Percentiles rank a stretch among this genome's conserved stretches.
These are phyloP conservation scores for Bombylius major DNA, from an alignment of 2,888 invertebrate species.

Conservation along the genomic window DNA sequence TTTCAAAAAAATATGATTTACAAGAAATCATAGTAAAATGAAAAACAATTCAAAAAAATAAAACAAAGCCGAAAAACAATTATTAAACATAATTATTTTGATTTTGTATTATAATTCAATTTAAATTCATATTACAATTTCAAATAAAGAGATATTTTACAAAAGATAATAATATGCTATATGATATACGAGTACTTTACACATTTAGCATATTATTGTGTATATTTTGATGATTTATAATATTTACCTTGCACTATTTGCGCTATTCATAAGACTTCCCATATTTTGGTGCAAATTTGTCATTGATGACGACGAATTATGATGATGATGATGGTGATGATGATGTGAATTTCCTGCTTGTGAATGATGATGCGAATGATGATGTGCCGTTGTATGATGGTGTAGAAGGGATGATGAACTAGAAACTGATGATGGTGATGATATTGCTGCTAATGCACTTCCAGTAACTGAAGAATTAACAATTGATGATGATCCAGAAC, in stretches of 20 bases:
- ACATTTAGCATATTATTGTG: no score
- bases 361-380: constrained; percentile 21
- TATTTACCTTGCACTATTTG: constrained; percentile 33
- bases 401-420: constrained; percentile 18
- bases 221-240: neutral
- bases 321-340: constrained; percentile 20
- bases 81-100: neutral
- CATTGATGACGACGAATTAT: constrained; percentile 33
- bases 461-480: neutral
- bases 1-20: neutral
- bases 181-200: no score
- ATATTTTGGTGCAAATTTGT: constrained; percentile 36
- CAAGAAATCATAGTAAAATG: neutral
- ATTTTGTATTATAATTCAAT: neutral
- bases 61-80: neutral
- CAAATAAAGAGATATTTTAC: no score
- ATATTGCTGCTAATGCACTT: constrained; percentile 7
- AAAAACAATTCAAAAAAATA: neutral
- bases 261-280: constrained; percentile 36
- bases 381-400: constrained; percentile 23
- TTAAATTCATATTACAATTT: neutral
- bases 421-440: constrained; percentile 14
- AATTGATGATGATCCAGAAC: constrained; percentile 5
- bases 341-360: constrained; percentile 19
- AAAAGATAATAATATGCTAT: no score